Evolutionary conservation across 2,888 invertebrate species (phyloP).

Genomic region (Melikaiella ostensackeni): DNA sequence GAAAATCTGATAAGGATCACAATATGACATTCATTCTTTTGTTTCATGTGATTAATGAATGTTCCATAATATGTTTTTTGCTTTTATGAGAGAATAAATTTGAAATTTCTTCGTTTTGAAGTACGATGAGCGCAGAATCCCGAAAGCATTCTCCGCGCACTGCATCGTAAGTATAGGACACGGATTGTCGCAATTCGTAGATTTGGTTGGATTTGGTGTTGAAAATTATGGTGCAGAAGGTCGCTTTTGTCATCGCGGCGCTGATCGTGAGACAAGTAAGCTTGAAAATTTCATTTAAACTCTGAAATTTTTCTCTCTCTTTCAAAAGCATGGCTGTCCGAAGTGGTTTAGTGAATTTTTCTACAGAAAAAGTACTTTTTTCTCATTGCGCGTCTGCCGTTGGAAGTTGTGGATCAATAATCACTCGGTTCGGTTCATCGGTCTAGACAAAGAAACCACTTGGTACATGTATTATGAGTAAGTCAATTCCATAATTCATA

Average conservation of each 20-base stretch:
- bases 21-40: too few species aligned
- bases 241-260: constrained; percentile 57
- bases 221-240: constrained; percentile 50
- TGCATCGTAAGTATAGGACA: constrained; percentile 48
- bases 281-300: constrained; percentile 38
- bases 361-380: constrained; percentile 45
- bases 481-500: not conserved
- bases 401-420: constrained; percentile 65
- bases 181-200: constrained; percentile 48
- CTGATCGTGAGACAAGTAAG: constrained; percentile 64
- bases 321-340: constrained; percentile 26
- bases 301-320: constrained; percentile 2
- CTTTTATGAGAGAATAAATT: not conserved
- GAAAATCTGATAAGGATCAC: too few species aligned
- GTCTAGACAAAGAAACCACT: constrained; percentile 50
- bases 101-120: not conserved
- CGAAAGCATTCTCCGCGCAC: constrained; percentile 43
- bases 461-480: constrained; percentile 37
- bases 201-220: constrained; percentile 30
- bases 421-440: constrained; percentile 55
- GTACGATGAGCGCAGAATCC: constrained; percentile 49
- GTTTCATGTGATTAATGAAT: too few species aligned
- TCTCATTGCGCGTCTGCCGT: constrained; percentile 55
- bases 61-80: too few species aligned
- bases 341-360: constrained; percentile 24